Conservation (phyloP, 2,888 invertebrate genomes). For the Cantharis rufa region DNA sequence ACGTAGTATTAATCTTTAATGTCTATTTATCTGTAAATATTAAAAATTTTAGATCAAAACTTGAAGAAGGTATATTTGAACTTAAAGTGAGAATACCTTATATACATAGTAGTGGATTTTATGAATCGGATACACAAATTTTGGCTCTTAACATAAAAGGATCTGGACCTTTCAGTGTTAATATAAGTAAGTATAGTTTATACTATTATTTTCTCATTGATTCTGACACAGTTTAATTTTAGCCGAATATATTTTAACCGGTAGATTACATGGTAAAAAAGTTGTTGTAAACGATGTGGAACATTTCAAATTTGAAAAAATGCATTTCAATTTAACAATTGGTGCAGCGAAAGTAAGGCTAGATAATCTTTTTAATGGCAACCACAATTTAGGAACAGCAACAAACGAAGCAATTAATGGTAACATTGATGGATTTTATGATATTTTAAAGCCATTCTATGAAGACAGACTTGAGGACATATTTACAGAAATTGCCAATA, state of each 20-base stretch:
- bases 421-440: conserved; percentile 67
- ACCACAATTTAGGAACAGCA: conserved; percentile 66
- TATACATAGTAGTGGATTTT: not conserved
- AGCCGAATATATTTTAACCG: conserved; percentile 70
- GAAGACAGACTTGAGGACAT: conserved; percentile 67
- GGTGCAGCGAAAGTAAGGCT: conserved; percentile 65
- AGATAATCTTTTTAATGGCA: conserved; percentile 70
- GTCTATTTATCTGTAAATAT: not conserved
- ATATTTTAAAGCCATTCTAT: conserved; percentile 68
- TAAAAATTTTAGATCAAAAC: conserved; percentile 5
- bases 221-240: conserved; percentile 42
- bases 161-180: conserved; percentile 8
- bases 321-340: conserved; percentile 64
- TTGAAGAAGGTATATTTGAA: not conserved
- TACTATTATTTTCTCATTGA: not conserved
- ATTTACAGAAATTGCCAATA: conserved; percentile 72
- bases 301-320: conserved; percentile 66
- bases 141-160: conserved; percentile 7
- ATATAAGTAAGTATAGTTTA: conserved; percentile 12
- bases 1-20: not conserved
- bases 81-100: conserved; percentile 5
- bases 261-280: conserved; percentile 66
- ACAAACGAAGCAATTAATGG: conserved; percentile 71
- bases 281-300: conserved; percentile 61
- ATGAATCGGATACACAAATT: conserved; percentile 6